A percentile compares a stretch with the other conserved stretches of the same genome.
Evolutionary conservation across 1,140 invertebrate genomes (phyloP).

Genomic region (Hypsibius dujardini): DNA sequence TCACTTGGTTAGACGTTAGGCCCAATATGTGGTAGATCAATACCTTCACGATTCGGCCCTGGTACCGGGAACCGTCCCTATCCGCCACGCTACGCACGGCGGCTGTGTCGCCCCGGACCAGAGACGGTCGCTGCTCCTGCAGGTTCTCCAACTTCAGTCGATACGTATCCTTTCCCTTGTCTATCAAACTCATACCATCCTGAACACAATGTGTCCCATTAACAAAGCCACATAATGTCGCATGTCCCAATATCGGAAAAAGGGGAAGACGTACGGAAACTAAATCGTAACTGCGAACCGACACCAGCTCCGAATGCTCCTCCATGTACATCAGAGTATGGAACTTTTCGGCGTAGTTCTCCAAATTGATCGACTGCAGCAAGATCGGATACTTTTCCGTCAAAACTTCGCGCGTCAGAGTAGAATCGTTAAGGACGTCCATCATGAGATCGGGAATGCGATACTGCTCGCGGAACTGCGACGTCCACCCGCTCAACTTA

Average conservation of each 20-base stretch:
- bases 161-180: not conserved
- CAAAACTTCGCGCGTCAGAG: not conserved
- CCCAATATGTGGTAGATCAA: not conserved
- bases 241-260: not conserved
- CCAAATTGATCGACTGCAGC: slow-evolving; percentile 18
- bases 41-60: not conserved
- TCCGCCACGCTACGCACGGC: not conserved
- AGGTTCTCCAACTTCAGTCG: not conserved
- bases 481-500: not conserved
- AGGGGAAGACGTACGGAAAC: slow-evolving; percentile 20
- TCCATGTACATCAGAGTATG: slow-evolving; percentile 54
- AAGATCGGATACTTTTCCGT: not conserved
- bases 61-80: not conserved
- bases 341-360: slow-evolving; percentile 40
- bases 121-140: not conserved
- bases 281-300: slow-evolving; percentile 50
- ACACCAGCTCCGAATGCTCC: slow-evolving; percentile 45
- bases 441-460: not conserved
- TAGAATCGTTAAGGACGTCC: not conserved
- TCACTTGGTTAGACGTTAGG: not conserved
- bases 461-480: not conserved
- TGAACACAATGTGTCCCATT: not conserved
- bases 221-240: not conserved
- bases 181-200: not conserved
- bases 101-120: not conserved